Base-by-base conservation (phyloP, 23 tunicate species). In the Corella eumyota region DNA sequence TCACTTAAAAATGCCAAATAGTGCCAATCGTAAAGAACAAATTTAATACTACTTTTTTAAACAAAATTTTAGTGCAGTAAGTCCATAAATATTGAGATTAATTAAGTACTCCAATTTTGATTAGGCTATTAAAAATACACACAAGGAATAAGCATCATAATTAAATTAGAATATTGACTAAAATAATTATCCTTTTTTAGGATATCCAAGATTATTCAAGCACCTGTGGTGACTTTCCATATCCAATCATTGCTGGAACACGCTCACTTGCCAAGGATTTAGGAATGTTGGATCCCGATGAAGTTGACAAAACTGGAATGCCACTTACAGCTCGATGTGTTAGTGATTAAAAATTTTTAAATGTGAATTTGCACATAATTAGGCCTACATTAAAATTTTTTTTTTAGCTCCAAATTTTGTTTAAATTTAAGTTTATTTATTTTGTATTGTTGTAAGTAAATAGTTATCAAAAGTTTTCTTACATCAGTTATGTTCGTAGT, bases 281-380 rank as follows among this genome's bases (percentile, higher is more conserved):
- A 22, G 99, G 99, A 62, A 93, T 93, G 99, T 47, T 93, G 57
- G 99, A 93, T 37, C 95, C 95, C 21, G 99, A 78, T 47, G 99
- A 93, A 60, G 60, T 84, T 56, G 99, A 78, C 38, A 58, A 66
- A 30, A 68, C 45, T 25, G 99, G 99, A 57, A 78, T 77, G 95
- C 90, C 99, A 27, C 55, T 93, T 20, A 93, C 99, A 19, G 95
- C 99, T 22, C 74, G 95, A 5, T 78, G 90, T 72, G 99, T 88
- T 34, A 54, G 88, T 32, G 48, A 40, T 40, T 9, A 40, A 40
- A 15, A 40, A 9, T 40, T 52, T 60, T 30, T 4, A 27, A 6
- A 22, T 2, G 45, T 28, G 2, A 58, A 19, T 31, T 6, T 54
- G 11, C 33, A 6, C 27, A 54, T 40, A 40, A 9, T 40, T 40